These are phyloP conservation scores for Eciton burchellii DNA, from an alignment of 1,140 invertebrate species.

Conservation along the genomic window DNA sequence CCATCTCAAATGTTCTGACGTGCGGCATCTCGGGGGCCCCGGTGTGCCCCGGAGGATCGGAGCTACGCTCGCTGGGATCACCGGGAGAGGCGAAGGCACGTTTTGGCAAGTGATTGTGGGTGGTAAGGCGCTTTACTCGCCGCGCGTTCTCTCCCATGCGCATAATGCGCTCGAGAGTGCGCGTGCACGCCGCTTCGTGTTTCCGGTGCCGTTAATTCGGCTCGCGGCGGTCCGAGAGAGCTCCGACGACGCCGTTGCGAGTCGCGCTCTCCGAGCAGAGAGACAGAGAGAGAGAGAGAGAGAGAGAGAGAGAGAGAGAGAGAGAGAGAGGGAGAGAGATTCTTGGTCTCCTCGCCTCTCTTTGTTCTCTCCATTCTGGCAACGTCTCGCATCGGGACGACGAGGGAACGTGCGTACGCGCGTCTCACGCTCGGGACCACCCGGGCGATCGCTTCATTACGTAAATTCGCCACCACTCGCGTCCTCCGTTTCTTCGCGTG, in stretches of 20 bases:
- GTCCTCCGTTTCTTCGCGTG: slow-evolving; percentile 46
- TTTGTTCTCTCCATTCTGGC: slow-evolving; percentile 67
- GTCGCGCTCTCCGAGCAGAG: slow-evolving; percentile 31
- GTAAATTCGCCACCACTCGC: slow-evolving; percentile 68
- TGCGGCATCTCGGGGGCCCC: slow-evolving; percentile 37
- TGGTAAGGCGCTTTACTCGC: slow-evolving; percentile 57
- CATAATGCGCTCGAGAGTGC: slow-evolving; percentile 57
- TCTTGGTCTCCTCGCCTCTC: slow-evolving; percentile 18
- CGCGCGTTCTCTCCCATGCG: slow-evolving; percentile 45
- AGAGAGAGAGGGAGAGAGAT: slow-evolving; percentile 35
- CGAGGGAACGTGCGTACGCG: slow-evolving; percentile 38
- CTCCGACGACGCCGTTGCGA: not conserved
- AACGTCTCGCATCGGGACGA: slow-evolving; percentile 64
- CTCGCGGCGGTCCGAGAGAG: slow-evolving; percentile 5
- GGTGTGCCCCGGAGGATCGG: slow-evolving; percentile 11
- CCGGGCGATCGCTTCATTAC: slow-evolving; percentile 71
- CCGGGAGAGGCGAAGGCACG: slow-evolving; percentile 52
- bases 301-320: slow-evolving; percentile 38
- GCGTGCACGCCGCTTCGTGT: slow-evolving; percentile 62
- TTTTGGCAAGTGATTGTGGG: slow-evolving; percentile 71
- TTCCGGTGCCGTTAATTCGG: slow-evolving; percentile 71
- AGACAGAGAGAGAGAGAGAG: not conserved
- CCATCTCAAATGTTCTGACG: slow-evolving; percentile 68
- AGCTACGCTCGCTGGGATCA: slow-evolving; percentile 35
- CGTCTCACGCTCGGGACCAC: slow-evolving; percentile 69